These are phyloP conservation scores for Aquatica leii DNA, from an alignment of 2,888 invertebrate genomes.

Conservation along the genomic window DNA sequence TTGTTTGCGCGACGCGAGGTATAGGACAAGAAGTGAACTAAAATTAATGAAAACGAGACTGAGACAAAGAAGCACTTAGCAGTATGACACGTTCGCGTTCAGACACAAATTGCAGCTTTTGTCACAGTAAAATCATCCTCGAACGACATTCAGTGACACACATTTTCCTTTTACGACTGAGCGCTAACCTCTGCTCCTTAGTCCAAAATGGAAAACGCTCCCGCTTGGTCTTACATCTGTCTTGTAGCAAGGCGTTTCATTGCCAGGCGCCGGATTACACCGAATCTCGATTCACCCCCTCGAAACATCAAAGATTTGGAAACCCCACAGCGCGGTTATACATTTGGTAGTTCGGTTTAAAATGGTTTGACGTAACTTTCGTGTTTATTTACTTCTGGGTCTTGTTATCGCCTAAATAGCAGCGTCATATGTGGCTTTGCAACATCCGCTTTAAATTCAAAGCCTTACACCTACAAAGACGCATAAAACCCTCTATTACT, in stretches of 20 bases:
- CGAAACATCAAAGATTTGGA: constrained; percentile 33
- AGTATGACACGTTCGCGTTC: constrained; percentile 37
- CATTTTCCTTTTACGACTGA: constrained; percentile 32
- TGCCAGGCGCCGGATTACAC: constrained; percentile 31
- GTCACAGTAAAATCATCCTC: constrained; percentile 38
- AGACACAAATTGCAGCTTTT: constrained; percentile 39
- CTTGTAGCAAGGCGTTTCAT: constrained; percentile 22
- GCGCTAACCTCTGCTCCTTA: constrained; percentile 14
- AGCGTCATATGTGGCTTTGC: constrained; percentile 20
- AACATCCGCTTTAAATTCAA: constrained; percentile 14
- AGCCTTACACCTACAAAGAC: not conserved
- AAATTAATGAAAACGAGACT: constrained; percentile 35
- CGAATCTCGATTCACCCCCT: constrained; percentile 25
- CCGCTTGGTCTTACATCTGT: constrained; percentile 6
- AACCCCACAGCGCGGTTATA: constrained; percentile 20
- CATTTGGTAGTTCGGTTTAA: constrained; percentile 28
- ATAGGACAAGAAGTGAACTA: constrained; percentile 21
- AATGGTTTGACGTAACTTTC: constrained; percentile 24
- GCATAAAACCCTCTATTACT: not conserved
- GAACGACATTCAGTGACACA: constrained; percentile 28
- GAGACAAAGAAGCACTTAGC: constrained; percentile 39
- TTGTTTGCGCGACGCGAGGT: constrained; percentile 25
- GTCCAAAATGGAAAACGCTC: constrained; percentile 27
- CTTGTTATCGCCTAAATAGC: constrained; percentile 24
- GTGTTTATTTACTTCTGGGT: constrained; percentile 32